Percentiles rank a stretch among this genome's conserved stretches.
phyloP scores from a whole-genome alignment of 2,113 vertebrate genomes.

The Falco punctatus region DNA sequence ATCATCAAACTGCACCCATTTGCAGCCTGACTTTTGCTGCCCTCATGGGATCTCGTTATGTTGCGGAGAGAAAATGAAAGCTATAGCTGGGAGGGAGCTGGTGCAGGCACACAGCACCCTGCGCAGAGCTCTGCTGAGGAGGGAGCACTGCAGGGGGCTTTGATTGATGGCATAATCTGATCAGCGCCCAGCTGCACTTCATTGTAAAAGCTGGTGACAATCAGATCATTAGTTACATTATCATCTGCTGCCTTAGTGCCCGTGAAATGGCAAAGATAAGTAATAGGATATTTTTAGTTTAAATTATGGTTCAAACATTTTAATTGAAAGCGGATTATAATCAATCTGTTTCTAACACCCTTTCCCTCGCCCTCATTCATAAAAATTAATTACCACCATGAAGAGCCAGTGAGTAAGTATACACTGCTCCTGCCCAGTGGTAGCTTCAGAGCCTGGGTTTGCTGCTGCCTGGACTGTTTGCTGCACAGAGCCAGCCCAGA shows the following conservation, averaged over 20 bases:
- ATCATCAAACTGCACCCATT: background rate
- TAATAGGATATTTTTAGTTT: slow-evolving; percentile 39
- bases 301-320: slow-evolving; percentile 10
- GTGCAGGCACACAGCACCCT: background rate
- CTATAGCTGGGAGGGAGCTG: background rate
- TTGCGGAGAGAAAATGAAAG: background rate
- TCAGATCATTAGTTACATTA: slow-evolving; percentile 20
- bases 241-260: background rate
- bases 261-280: background rate
- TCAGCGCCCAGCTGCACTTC: background rate
- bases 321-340: slow-evolving; percentile 40
- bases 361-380: background rate
- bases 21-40: background rate
- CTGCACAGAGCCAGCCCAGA: accelerated
- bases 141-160: accelerated
- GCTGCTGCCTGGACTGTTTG: accelerated
- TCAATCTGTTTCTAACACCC: slow-evolving; percentile 22
- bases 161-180: background rate
- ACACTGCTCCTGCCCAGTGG: background rate
- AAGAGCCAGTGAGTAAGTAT: background rate
- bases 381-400: background rate
- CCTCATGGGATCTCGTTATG: background rate
- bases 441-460: background rate
- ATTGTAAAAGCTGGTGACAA: background rate
- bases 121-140: background rate